phyloP scores from a whole-genome alignment of 2,888 invertebrate species.

The Cryptocephalus primarius region DNA sequence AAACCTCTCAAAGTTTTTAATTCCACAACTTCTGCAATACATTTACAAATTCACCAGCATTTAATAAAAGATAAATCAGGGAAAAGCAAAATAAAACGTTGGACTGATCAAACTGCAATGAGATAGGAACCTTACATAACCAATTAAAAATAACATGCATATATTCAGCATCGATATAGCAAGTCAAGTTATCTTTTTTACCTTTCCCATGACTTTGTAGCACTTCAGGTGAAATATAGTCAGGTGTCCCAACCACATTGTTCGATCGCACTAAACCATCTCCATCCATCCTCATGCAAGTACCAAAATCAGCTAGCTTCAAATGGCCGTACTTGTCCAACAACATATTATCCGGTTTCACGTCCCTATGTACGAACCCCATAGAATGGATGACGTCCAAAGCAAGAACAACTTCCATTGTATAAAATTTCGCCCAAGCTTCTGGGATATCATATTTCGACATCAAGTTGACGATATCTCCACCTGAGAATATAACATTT shows the following conservation, averaged over 20 bases:
- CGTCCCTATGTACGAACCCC: conserved; percentile 94
- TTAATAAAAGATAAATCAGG: too few species aligned
- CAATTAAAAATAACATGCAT: too few species aligned
- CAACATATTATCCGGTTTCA: conserved; percentile 98
- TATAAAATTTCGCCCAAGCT: conserved; percentile 44
- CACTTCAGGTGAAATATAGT: conserved; percentile 98
- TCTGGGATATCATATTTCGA: conserved; percentile 98
- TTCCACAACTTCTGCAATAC: too few species aligned
- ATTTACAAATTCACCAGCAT: too few species aligned
- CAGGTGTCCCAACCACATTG: conserved; percentile 98
- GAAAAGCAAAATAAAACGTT: too few species aligned
- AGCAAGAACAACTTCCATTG: conserved; percentile 57
- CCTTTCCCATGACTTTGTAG: conserved; percentile 80
- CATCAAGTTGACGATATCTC: conserved; percentile 97
- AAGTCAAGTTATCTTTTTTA: conserved; percentile 1
- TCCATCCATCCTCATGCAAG: conserved; percentile 96
- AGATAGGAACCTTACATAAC: too few species aligned
- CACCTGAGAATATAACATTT: conserved; percentile 31
- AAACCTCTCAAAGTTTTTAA: too few species aligned
- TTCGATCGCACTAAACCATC: conserved; percentile 93
- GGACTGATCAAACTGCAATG: too few species aligned
- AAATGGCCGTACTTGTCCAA: conserved; percentile 91
- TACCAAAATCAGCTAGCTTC: conserved; percentile 98
- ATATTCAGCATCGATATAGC: too few species aligned
- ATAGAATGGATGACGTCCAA: conserved; percentile 96